These are phyloP conservation scores for Drosophila lacicola DNA, from an alignment of 2,888 invertebrate species.

Conservation along the genomic window DNA sequence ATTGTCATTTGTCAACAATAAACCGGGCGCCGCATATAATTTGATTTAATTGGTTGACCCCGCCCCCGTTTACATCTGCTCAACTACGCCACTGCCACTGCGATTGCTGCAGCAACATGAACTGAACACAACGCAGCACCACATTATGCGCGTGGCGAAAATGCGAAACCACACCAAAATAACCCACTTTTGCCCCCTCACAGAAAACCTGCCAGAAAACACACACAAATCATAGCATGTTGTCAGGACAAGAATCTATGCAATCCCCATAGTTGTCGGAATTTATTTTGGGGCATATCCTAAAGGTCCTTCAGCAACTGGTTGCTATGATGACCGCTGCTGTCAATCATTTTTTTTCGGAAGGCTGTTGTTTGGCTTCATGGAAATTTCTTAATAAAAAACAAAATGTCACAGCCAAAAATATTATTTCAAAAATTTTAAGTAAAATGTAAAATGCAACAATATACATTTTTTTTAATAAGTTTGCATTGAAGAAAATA, in stretches of 20 bases:
- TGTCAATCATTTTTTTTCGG: conserved; percentile 28
- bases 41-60: conserved; percentile 28
- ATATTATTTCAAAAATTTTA: too few relatives aligned
- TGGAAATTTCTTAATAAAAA: too few relatives aligned
- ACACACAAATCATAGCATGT: conserved; percentile 16
- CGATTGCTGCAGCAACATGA: background rate
- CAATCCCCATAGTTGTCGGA: conserved; percentile 26
- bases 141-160: conserved; percentile 22
- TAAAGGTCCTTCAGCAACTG: conserved; percentile 3
- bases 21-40: conserved; percentile 14
- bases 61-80: too few relatives aligned
- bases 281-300: conserved; percentile 26
- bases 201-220: background rate
- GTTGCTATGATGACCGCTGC: background rate
- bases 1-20: conserved; percentile 40
- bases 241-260: conserved; percentile 7
- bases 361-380: background rate
- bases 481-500: too few relatives aligned
- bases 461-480: too few relatives aligned
- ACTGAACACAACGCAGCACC: background rate
- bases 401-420: too few relatives aligned
- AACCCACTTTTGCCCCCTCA: background rate
- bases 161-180: conserved; percentile 11
- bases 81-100: conserved; percentile 9
- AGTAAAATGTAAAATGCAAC: too few relatives aligned